phyloP scores from a whole-genome alignment of 1,140 invertebrate genomes.

The Scaptodrosophila lebanonensis region DNA sequence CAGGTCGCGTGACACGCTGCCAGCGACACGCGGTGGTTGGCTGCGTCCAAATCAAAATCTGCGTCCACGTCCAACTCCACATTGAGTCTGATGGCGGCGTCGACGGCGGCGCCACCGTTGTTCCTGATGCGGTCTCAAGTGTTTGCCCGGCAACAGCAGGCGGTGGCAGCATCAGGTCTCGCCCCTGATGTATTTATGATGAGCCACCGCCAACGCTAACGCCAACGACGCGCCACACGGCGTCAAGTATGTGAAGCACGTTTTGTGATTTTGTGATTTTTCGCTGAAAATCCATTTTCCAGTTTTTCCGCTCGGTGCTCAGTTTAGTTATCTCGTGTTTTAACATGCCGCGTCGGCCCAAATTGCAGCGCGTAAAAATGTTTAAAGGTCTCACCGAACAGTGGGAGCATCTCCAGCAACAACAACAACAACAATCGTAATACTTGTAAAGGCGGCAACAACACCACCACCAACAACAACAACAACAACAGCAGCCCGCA shows the following conservation, averaged over 20 bases:
- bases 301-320: slow-evolving; percentile 42
- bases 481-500: too few relatives aligned
- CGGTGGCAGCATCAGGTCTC: not conserved
- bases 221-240: not conserved
- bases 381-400: slow-evolving; percentile 63
- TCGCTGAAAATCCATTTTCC: slow-evolving; percentile 66
- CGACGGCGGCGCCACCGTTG: slow-evolving; percentile 8
- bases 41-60: too few relatives aligned
- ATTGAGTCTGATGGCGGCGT: not conserved
- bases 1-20: slow-evolving; percentile 72
- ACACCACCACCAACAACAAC: too few relatives aligned
- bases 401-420: too few relatives aligned
- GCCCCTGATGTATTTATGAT: slow-evolving; percentile 75
- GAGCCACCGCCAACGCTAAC: slow-evolving; percentile 28
- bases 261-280: slow-evolving; percentile 69
- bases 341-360: not conserved
- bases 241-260: slow-evolving; percentile 63
- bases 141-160: slow-evolving; percentile 10
- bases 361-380: slow-evolving; percentile 53
- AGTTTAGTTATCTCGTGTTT: slow-evolving; percentile 62
- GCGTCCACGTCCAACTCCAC: too few relatives aligned
- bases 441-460: too few relatives aligned
- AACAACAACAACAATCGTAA: too few relatives aligned
- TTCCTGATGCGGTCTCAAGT: slow-evolving; percentile 42
- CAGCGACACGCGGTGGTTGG: slow-evolving; percentile 50